Evolutionary conservation across 2,888 invertebrate genomes (phyloP), one percentile per base, ranked within the genome.

Genomic region (Danaus chrysippus): DNA sequence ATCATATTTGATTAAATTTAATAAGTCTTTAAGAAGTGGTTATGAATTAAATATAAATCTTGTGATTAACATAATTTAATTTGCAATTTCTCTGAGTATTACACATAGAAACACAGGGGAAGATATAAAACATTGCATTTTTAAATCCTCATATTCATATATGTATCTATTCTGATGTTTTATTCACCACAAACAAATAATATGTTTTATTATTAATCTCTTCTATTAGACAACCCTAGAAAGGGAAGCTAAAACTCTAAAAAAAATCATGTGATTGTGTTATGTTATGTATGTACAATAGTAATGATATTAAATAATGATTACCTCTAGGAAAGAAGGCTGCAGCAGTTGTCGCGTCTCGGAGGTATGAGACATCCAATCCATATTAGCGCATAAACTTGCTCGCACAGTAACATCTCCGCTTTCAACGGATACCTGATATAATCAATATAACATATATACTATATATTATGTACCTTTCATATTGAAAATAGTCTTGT

Each of bases 291-390:
- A 11, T 46, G 15, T 54, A 46, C 10, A 46, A 46, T 13, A 46
- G n/a, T 13, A 10, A 13, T 13, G 15, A 13, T 8, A 13, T 46
- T 13, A n/a, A 44, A 46, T 46, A 46, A 46, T 46, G 43, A 63
- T 56, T 76, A 90, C 90, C 79, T 83, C 66, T 91, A 87, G 85
- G 73, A 93, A 93, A n/a, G 93, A 75, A 0, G 88, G 82, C 66
- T 83, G 83, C 42, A 93, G 73, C 15, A 93, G 74, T 66, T 89
- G 87, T 66, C 93, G 82, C 0, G 93, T 93, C 0, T 92, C 93
- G 0, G 81, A 72, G 1, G 91, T 84, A 62, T 92, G 83, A 0
- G 89, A 85, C 23, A 68, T 76, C 93, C 93, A 93, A 68, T 91
- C 84, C 11, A 93, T 91, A 8, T 84, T 79, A 12, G 82, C 78